Evolutionary conservation across 2,113 vertebrate species (phyloP).

Genomic region (Eretmochelys imbricata): DNA sequence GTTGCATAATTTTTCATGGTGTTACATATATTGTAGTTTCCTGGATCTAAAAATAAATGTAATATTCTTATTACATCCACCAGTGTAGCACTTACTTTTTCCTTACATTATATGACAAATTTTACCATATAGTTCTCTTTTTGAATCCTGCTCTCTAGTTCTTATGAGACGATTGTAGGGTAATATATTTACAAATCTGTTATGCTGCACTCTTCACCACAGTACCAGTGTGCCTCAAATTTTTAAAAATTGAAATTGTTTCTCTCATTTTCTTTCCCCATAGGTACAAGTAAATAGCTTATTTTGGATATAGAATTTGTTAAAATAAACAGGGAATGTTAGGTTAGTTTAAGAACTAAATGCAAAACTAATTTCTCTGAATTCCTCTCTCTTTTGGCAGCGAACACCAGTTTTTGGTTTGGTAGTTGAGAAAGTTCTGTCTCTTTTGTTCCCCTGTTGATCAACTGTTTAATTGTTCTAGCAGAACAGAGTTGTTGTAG

Average conservation of each 20-base stretch:
- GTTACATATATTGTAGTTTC: not conserved
- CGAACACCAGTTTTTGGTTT: not conserved
- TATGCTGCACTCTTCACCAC: not conserved
- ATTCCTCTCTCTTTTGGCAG: not conserved
- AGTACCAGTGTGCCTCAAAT: too few relatives aligned
- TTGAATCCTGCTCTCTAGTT: not conserved
- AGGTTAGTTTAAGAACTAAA: not conserved
- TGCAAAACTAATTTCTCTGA: not conserved
- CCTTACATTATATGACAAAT: not conserved
- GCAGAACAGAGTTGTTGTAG: not conserved
- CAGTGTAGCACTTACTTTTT: not conserved
- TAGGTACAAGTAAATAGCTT: not conserved
- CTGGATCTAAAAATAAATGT: not conserved
- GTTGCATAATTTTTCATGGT: not conserved
- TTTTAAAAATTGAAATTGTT: not conserved
- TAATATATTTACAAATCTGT: not conserved
- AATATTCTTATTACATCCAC: not conserved
- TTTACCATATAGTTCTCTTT: not conserved
- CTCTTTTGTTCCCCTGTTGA: not conserved
- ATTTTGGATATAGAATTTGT: not conserved
- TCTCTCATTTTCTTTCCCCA: not conserved
- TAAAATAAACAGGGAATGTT: too few relatives aligned
- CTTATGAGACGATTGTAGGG: not conserved
- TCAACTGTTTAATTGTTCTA: not conserved
- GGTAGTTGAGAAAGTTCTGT: not conserved